phyloP scores from a whole-genome alignment of 2,797 vertebrate species.

The Poeciliopsis turneri region DNA sequence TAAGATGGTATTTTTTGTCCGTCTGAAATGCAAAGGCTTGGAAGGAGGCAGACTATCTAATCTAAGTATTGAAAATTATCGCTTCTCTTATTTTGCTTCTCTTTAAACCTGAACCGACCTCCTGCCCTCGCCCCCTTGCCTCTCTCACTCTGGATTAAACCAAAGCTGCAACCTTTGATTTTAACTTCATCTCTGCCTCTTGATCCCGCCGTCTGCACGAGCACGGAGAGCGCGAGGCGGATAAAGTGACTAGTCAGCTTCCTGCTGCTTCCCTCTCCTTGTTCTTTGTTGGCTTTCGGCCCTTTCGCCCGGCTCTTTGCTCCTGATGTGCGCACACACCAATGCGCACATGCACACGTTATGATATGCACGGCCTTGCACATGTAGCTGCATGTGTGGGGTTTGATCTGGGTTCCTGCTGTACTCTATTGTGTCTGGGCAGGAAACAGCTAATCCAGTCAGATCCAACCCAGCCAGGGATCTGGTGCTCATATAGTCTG shows the following conservation, averaged over 20 bases:
- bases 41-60: conserved; percentile 21
- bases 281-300: conserved; percentile 74
- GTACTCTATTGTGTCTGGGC: conserved; percentile 66
- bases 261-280: conserved; percentile 71
- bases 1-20: conserved; percentile 14
- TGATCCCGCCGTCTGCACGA: conserved; percentile 59
- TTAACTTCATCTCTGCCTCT: conserved; percentile 63
- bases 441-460: conserved; percentile 76
- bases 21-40: conserved; percentile 8
- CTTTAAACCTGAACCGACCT: conserved; percentile 53
- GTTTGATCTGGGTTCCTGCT: conserved; percentile 72
- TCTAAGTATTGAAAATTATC: conserved; percentile 23
- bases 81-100: conserved; percentile 19
- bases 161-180: conserved; percentile 73
- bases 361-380: conserved; percentile 50
- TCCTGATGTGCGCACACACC: conserved; percentile 45
- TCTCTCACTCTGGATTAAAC: conserved; percentile 68
- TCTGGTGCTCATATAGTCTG: conserved; percentile 54
- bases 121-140: conserved; percentile 30
- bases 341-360: conserved; percentile 40
- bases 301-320: conserved; percentile 59
- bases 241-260: conserved; percentile 74
- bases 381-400: conserved; percentile 51
- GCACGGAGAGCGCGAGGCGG: conserved; percentile 27
- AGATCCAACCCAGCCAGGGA: conserved; percentile 59